phyloP scores from a whole-genome alignment of 2,888 invertebrate genomes.

The Augiades crinisus region DNA sequence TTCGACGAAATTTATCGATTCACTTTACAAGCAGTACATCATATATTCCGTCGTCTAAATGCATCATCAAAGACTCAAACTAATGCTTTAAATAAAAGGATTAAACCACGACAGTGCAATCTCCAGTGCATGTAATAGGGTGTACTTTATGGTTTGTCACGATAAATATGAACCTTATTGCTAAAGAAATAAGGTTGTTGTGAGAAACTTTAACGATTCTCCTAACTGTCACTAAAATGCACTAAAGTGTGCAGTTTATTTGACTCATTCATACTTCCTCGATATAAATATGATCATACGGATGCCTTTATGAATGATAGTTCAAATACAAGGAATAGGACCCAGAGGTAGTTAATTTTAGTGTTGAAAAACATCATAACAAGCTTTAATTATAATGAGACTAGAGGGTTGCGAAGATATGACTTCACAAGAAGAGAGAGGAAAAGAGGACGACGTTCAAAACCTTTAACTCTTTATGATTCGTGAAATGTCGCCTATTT shows the following conservation, averaged over 20 bases:
- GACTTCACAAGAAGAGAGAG: too few relatives aligned
- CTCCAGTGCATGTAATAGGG: conserved; percentile 18
- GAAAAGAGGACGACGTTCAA: too few relatives aligned
- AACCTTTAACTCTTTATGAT: too few relatives aligned
- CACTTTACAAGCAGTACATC: conserved; percentile 8
- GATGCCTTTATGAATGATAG: conserved; percentile 2
- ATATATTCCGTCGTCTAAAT: conserved; percentile 19
- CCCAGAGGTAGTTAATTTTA: too few relatives aligned
- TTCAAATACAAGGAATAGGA: too few relatives aligned
- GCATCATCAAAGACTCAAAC: conserved; percentile 18
- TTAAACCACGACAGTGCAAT: conserved; percentile 19
- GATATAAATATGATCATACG: not conserved
- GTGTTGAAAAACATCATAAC: too few relatives aligned
- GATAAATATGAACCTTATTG: conserved; percentile 10
- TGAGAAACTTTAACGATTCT: not conserved
- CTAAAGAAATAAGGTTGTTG: not conserved
- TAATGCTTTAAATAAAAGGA: conserved; percentile 24
- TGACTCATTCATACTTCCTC: not conserved
- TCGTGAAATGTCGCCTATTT: too few relatives aligned
- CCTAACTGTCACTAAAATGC: too few relatives aligned
- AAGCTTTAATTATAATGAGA: too few relatives aligned
- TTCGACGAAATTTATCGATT: conserved; percentile 18
- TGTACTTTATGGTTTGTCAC: not conserved
- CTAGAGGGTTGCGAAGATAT: too few relatives aligned
- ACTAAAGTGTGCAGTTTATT: not conserved